Conservation (phyloP, 92 coral and sea anemone species). For the Actinernus sp. region DNA sequence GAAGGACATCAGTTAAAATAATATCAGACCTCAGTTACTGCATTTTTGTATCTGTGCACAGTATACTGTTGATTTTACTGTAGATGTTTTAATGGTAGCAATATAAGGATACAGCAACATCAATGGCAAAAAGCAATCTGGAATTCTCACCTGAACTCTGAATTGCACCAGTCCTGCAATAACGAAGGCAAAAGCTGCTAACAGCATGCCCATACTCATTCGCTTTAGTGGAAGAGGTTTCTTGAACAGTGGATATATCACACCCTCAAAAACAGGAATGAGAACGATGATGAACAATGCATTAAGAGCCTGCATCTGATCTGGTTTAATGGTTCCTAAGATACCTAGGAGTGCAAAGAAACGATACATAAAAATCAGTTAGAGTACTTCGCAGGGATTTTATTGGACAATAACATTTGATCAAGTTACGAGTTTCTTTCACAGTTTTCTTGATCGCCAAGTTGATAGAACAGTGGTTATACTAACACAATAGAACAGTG, state of each 20-base stretch:
- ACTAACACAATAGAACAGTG: no score
- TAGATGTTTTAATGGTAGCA: not conserved
- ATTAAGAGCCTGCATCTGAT: slow-evolving; percentile 87
- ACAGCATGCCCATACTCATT: slow-evolving; percentile 73
- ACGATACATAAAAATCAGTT: no score
- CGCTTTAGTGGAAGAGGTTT: slow-evolving; percentile 78
- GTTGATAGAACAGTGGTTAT: no score
- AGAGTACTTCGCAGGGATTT: no score
- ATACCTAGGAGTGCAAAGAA: slow-evolving; percentile 33
- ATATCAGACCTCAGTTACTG: no score
- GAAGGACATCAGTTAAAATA: no score
- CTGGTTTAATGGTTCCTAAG: slow-evolving; percentile 82
- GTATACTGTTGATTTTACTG: no score
- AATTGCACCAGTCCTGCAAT: slow-evolving; percentile 79
- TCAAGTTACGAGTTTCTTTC: no score
- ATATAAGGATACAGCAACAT: not conserved
- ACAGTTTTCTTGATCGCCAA: no score
- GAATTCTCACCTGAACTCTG: slow-evolving; percentile 81
- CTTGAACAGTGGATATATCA: slow-evolving; percentile 59
- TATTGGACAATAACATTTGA: no score
- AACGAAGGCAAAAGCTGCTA: slow-evolving; percentile 73
- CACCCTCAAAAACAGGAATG: slow-evolving; percentile 80
- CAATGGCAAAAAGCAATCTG: no score
- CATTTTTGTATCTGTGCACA: no score
- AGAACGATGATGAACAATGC: slow-evolving; percentile 70